Conservation (phyloP, 1,140 invertebrate genomes). For the Antheraea pernyi region DNA sequence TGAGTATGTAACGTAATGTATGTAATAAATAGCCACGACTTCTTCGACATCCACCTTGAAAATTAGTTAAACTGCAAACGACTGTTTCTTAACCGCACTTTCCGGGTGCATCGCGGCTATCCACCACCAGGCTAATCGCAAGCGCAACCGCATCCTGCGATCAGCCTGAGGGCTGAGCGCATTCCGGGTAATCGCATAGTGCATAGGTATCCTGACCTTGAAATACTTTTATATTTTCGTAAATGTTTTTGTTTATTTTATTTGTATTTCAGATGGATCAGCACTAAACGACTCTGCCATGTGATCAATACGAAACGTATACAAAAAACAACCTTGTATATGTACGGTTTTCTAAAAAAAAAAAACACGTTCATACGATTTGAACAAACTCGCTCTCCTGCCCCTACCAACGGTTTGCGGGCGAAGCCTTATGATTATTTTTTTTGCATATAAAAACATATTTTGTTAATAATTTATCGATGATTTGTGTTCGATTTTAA, state of each 20-base stretch:
- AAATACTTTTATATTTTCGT: background rate
- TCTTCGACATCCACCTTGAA: too few species aligned
- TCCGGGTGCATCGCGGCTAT: too few species aligned
- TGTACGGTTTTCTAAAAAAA: slow-evolving; percentile 20
- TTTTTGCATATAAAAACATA: slow-evolving; percentile 62
- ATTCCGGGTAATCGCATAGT: too few species aligned
- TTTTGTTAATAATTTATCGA: slow-evolving; percentile 67
- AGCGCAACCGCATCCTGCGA: too few species aligned
- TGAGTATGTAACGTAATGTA: too few species aligned
- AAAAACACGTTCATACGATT: slow-evolving; percentile 20
- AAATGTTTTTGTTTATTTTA: background rate
- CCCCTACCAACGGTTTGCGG: slow-evolving; percentile 19
- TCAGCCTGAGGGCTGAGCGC: too few species aligned
- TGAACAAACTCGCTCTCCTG: slow-evolving; percentile 19
- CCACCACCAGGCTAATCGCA: too few species aligned
- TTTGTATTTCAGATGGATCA: slow-evolving; percentile 64
- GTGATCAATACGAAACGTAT: slow-evolving; percentile 29
- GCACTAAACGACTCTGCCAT: slow-evolving; percentile 47
- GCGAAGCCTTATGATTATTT: slow-evolving; percentile 31
- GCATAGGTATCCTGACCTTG: too few species aligned
- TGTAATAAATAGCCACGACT: too few species aligned
- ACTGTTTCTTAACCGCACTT: too few species aligned
- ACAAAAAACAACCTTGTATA: slow-evolving; percentile 35
- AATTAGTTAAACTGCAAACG: too few species aligned
- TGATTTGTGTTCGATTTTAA: slow-evolving; percentile 46